These are phyloP conservation scores for Sebastiscus albofasciatus DNA, from an alignment of 2,797 vertebrate genomes.

Conservation along the genomic window DNA sequence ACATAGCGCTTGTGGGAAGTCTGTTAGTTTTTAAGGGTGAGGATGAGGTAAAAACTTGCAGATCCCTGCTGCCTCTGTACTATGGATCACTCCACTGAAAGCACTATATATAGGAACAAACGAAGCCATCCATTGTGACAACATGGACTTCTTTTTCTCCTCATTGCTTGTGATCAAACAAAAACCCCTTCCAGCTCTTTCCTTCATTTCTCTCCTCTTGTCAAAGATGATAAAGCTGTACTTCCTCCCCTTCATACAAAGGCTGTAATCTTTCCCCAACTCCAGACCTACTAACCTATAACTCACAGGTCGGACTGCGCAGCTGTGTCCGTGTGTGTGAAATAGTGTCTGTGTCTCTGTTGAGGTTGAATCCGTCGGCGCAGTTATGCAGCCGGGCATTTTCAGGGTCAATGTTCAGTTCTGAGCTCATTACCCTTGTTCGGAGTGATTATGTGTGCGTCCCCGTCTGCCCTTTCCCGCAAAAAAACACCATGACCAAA, in stretches of 20 bases:
- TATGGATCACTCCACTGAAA: not conserved
- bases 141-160: slow-evolving; percentile 2
- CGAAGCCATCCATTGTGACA: not conserved
- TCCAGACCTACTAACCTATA: slow-evolving; percentile 43
- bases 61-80: not conserved
- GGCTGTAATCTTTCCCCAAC: slow-evolving; percentile 32
- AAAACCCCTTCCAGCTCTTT: slow-evolving; percentile 4
- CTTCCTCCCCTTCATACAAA: slow-evolving; percentile 3
- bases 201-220: not conserved
- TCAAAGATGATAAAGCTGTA: slow-evolving; percentile 19
- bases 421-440: slow-evolving; percentile 51
- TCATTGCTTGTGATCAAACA: slow-evolving; percentile 17
- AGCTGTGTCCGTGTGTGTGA: slow-evolving; percentile 40
- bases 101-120: not conserved
- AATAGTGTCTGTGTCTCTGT: slow-evolving; percentile 15
- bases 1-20: slow-evolving; percentile 12
- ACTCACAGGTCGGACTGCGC: slow-evolving; percentile 31
- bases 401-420: slow-evolving; percentile 58
- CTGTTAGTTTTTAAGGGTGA: slow-evolving; percentile 27
- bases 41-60: slow-evolving; percentile 29
- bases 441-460: slow-evolving; percentile 19
- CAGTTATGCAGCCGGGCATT: slow-evolving; percentile 21
- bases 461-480: slow-evolving; percentile 16
- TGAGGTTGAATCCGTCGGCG: slow-evolving; percentile 13
- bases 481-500: slow-evolving; percentile 53